These are phyloP conservation scores for Abscondita cerata DNA, from an alignment of 2,888 invertebrate species.

Conservation along the genomic window DNA sequence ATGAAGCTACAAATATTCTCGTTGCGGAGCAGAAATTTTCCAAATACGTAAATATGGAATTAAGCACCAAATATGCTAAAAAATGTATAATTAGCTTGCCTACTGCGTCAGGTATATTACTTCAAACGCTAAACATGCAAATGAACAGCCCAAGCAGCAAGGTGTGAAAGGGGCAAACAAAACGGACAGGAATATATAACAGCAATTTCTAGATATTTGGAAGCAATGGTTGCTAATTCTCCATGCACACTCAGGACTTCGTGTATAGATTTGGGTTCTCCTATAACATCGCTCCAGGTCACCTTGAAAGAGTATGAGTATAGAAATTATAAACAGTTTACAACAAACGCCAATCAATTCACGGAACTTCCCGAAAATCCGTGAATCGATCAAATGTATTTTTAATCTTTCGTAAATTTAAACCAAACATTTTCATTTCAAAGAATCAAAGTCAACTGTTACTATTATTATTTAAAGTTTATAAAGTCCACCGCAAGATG, in stretches of 20 bases:
- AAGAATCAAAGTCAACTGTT: too few relatives aligned
- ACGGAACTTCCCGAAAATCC: too few relatives aligned
- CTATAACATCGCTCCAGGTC: slow-evolving; percentile 74
- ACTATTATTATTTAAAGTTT: too few relatives aligned
- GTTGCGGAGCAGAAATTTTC: slow-evolving; percentile 72
- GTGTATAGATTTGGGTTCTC: slow-evolving; percentile 73
- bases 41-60: slow-evolving; percentile 71
- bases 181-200: slow-evolving; percentile 73
- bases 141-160: slow-evolving; percentile 69
- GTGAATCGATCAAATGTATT: too few relatives aligned
- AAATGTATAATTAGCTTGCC: slow-evolving; percentile 34
- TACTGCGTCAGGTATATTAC: slow-evolving; percentile 53
- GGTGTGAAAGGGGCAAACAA: slow-evolving; percentile 73
- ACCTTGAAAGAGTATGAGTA: slow-evolving; percentile 67
- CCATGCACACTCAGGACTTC: slow-evolving; percentile 76
- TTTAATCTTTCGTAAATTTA: too few relatives aligned
- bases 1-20: slow-evolving; percentile 64
- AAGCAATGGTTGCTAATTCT: slow-evolving; percentile 71
- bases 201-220: slow-evolving; percentile 69
- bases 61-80: slow-evolving; percentile 78
- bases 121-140: slow-evolving; percentile 75
- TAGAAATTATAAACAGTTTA: too few relatives aligned
- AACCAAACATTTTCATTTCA: too few relatives aligned
- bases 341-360: too few relatives aligned
- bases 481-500: too few relatives aligned